Evolutionary conservation across 2,888 invertebrate genomes (phyloP).

Genomic region (Pimpla rufipes): DNA sequence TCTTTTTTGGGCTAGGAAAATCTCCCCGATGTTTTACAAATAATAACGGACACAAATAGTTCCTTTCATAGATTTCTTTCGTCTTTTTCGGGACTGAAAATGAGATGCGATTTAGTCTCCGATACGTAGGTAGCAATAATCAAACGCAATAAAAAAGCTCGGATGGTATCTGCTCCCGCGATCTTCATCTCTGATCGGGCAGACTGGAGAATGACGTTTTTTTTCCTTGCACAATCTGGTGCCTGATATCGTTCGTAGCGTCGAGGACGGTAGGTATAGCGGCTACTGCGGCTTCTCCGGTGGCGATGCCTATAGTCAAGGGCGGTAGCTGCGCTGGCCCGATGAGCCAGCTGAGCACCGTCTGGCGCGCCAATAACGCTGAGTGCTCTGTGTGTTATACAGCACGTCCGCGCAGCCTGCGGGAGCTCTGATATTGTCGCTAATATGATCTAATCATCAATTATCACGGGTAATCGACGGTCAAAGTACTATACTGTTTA

Average conservation of each 20-base stretch:
- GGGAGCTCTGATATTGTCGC: conserved; percentile 69
- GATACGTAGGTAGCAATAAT: conserved; percentile 2
- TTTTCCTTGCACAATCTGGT: conserved; percentile 51
- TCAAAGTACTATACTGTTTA: conserved; percentile 58
- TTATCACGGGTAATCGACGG: conserved; percentile 73
- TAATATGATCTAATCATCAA: conserved; percentile 78
- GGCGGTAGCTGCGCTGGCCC: conserved; percentile 22
- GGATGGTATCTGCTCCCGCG: not conserved
- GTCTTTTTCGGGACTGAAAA: not conserved
- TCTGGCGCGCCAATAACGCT: conserved; percentile 72
- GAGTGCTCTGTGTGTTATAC: conserved; percentile 70
- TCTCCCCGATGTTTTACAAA: not conserved
- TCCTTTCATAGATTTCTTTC: not conserved
- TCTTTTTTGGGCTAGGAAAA: not conserved
- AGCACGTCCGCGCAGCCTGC: conserved; percentile 57
- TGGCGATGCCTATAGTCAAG: conserved; percentile 37
- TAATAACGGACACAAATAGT: not conserved
- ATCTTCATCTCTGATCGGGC: conserved; percentile 28
- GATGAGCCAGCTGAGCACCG: conserved; percentile 63
- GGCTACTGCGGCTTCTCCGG: conserved; percentile 38
- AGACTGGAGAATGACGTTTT: conserved; percentile 26
- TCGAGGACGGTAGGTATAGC: conserved; percentile 10
- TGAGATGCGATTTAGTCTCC: not conserved
- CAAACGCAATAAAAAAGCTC: conserved; percentile 7
- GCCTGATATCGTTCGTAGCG: conserved; percentile 40